phyloP scores from a whole-genome alignment of 2,888 invertebrate genomes.

The Xestia rhomboidea region DNA sequence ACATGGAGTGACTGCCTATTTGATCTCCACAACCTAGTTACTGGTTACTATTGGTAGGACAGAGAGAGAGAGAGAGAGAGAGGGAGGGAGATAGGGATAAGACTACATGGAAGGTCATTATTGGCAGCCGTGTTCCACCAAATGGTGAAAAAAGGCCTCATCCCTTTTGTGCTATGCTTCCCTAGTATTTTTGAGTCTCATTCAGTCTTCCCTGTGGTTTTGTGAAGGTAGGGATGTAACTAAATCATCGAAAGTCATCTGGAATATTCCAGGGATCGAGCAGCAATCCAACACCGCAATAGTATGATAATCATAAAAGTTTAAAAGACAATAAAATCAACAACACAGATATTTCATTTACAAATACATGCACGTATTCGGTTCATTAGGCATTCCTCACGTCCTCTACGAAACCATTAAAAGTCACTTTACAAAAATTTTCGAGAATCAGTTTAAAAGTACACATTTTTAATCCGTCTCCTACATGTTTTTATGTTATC shows the following conservation, averaged over 20 bases:
- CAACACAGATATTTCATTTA: constrained; percentile 39
- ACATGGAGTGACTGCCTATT: background rate
- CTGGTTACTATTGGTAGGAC: background rate
- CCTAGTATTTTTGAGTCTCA: background rate
- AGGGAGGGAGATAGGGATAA: background rate
- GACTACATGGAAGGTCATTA: background rate
- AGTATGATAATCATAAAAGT: constrained; percentile 20
- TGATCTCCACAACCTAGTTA: background rate
- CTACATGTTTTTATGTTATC: background rate
- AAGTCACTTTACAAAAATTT: constrained; percentile 17
- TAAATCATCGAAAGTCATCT: background rate
- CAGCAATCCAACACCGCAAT: background rate
- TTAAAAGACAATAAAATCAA: constrained; percentile 30
- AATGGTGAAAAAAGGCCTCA: background rate
- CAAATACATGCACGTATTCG: constrained; percentile 34
- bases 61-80: no score
- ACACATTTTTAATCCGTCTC: background rate
- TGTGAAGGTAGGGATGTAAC: background rate
- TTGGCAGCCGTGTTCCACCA: background rate
- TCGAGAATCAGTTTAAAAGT: constrained; percentile 11
- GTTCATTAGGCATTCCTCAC: constrained; percentile 33
- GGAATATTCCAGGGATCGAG: no score
- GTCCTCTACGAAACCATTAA: constrained; percentile 20
- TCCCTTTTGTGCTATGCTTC: background rate
- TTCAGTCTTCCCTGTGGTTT: background rate